Conservation (phyloP, 2,888 invertebrate genomes). For the Himalopsyche tibetana region DNA sequence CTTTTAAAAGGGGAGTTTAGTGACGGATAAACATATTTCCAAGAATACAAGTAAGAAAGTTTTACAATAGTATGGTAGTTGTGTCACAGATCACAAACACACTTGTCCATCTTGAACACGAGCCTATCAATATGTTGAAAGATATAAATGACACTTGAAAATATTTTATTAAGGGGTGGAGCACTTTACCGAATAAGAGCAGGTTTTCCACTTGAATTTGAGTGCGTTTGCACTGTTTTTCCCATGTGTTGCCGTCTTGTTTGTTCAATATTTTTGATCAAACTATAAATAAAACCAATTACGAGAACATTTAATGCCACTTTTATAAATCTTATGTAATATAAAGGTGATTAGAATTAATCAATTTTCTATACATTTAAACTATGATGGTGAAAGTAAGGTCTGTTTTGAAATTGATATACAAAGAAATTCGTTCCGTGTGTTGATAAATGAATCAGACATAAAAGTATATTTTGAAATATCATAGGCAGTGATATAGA, state of each 20-base stretch:
- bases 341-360: conserved; percentile 42
- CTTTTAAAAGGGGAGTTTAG: too few species aligned
- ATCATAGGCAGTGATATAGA: background rate
- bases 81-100: too few species aligned
- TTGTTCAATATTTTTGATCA: background rate
- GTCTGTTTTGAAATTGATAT: conserved; percentile 23
- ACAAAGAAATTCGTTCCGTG: background rate
- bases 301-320: conserved; percentile 7
- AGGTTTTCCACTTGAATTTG: conserved; percentile 25
- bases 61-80: too few species aligned
- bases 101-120: too few species aligned
- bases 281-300: background rate
- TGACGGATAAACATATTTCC: too few species aligned
- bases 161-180: background rate
- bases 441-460: background rate
- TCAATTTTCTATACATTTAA: conserved; percentile 36
- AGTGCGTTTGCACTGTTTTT: conserved; percentile 30
- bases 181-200: conserved; percentile 3
- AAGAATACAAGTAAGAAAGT: too few species aligned
- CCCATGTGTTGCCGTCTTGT: conserved; percentile 38
- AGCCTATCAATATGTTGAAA: too few species aligned
- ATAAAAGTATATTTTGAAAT: conserved; percentile 34
- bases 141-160: too few species aligned
- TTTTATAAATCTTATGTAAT: conserved; percentile 24
- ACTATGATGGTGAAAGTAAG: background rate